Evolutionary conservation across 2,888 invertebrate species (phyloP), one percentile per base, ranked within the genome.

Genomic region (Tetramorium bicarinatum): DNA sequence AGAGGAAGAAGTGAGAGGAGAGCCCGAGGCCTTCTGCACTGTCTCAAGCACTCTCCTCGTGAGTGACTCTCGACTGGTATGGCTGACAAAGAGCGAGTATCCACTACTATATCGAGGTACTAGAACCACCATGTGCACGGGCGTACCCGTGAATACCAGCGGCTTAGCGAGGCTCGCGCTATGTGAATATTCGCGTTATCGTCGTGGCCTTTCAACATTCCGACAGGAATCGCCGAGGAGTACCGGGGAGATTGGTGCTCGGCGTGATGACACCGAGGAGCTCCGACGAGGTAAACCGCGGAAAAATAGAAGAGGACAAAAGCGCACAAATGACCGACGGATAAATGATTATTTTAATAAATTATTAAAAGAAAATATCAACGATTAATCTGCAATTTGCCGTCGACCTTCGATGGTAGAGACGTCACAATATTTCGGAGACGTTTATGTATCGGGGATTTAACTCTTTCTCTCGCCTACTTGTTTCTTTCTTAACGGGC

Each of bases 31-130:
- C 89, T 89, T 91, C 91, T 91, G 91, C 87, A 87, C 82, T 85
- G 88, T 89, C 88, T 91, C 91, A 88, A 91, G 88, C 87, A 86
- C 80, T 75, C 84, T 87, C 75, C 47, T 81, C 84, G 83, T 85
- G 88, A 81, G 86, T 72, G 87, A 90, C 83, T 74, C 89, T 89
- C 87, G 83, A 86, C 72, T 82, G 77, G 84, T 79, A 83, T 84
- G 81, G 75, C 75, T 62, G 85, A 87, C 76, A 66, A 82, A 75
- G 87, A 81, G 74, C 81, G 83, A 85, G 74, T 85, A 87, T 81
- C 82, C 76, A 56, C 67, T 64, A 72, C 56, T 76, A 67, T 87
- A 80, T 87, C 87, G 80, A 49, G 74, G 81, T 74, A 85, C 85
- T 82, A 83, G 79, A 79, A 62, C 72, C 77, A 81, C 77, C 87